Conservation (phyloP, 2,888 invertebrate species). For the Calameuta idolon region DNA sequence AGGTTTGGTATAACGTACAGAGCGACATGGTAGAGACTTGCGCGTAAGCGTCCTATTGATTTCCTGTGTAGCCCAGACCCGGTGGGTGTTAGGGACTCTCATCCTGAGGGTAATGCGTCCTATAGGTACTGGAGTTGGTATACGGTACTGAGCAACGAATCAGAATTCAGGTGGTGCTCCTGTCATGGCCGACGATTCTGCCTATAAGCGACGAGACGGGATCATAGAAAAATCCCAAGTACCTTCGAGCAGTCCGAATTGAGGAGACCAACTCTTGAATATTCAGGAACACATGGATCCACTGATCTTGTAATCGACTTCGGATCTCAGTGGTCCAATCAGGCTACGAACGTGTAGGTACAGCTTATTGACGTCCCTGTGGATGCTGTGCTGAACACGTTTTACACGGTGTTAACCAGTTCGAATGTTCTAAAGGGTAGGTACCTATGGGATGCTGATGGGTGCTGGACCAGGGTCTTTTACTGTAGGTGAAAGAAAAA, state of each 20-base stretch:
- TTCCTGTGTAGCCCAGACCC: neutral
- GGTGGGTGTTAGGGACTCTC: neutral
- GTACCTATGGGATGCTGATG: neutral
- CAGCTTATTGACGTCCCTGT: neutral
- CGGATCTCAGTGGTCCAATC: neutral
- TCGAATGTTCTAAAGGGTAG: slow-evolving; percentile 35
- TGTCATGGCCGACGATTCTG: neutral
- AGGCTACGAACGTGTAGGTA: neutral
- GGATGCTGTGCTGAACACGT: slow-evolving; percentile 33
- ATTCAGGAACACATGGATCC: neutral
- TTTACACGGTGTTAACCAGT: slow-evolving; percentile 53
- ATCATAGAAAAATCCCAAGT: neutral
- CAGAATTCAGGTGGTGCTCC: neutral
- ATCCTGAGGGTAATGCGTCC: neutral
- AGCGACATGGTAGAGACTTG: neutral
- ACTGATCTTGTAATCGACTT: neutral
- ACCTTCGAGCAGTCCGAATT: neutral
- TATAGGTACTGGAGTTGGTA: neutral
- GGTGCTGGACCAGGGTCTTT: slow-evolving; percentile 31
- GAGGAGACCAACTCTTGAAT: neutral
- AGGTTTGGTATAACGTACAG: neutral
- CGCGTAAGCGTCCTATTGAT: neutral
- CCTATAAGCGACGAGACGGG: neutral
- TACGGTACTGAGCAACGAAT: neutral
- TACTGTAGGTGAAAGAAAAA: slow-evolving; percentile 31